These are phyloP conservation scores for Micropoecilia bifurca DNA, from an alignment of 2,797 vertebrate genomes.

Conservation along the genomic window DNA sequence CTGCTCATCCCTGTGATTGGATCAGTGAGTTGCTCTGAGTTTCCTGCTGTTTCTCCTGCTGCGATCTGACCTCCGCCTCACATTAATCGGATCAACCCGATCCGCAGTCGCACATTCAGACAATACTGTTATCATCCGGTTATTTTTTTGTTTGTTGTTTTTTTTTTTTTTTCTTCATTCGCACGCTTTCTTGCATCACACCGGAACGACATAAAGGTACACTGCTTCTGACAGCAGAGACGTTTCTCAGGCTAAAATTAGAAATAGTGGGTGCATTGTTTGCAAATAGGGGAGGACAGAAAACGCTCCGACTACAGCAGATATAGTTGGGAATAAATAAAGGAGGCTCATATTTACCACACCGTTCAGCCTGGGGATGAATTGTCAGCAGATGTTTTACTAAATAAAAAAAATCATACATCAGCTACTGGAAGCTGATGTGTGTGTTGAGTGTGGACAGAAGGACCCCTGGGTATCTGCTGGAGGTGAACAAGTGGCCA, in stretches of 20 bases:
- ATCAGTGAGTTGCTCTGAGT: not conserved
- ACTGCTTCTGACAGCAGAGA: constrained; percentile 43
- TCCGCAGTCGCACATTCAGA: constrained; percentile 18
- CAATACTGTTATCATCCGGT: not conserved
- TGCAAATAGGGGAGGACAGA: constrained; percentile 47
- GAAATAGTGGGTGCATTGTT: constrained; percentile 23
- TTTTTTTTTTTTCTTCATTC: constrained; percentile 2
- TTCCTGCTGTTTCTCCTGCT: not conserved
- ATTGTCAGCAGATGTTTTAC: constrained; percentile 41
- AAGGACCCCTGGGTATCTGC: not conserved
- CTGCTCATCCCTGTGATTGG: not conserved
- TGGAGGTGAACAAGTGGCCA: not conserved
- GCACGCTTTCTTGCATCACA: not conserved
- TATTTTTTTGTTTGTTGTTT: not conserved
- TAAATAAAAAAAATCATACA: not conserved
- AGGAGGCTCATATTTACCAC: constrained; percentile 21
- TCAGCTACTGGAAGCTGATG: not conserved
- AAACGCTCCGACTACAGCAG: constrained; percentile 15
- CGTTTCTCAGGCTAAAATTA: constrained; percentile 50
- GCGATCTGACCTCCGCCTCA: not conserved
- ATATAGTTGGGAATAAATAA: constrained; percentile 25
- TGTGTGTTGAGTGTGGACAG: not conserved
- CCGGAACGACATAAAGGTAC: constrained; percentile 33
- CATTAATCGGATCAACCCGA: constrained; percentile 1
- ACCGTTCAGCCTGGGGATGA: constrained; percentile 34